phyloP scores from a whole-genome alignment of 2,888 invertebrate species.

The Eueremaeus valkanovi region DNA sequence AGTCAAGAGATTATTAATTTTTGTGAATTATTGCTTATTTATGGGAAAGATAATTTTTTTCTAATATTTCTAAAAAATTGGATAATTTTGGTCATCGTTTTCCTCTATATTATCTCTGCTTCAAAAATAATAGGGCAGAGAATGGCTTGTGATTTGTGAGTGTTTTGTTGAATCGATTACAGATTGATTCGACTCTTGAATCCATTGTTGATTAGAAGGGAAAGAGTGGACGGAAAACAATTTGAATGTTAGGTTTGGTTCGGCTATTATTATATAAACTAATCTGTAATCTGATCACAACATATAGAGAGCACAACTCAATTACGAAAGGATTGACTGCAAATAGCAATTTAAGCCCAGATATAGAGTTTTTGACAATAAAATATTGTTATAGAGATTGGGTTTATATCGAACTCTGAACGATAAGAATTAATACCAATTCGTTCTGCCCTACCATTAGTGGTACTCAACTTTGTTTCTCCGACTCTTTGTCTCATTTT shows the following conservation, averaged over 20 bases:
- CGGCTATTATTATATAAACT: conserved; percentile 10
- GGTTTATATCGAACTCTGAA: conserved; percentile 7
- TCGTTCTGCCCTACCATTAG: too few relatives aligned
- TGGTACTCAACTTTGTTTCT: conserved; percentile 16
- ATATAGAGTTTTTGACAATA: conserved; percentile 29
- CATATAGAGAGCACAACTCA: conserved; percentile 25
- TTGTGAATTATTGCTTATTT: not conserved
- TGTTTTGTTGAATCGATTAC: conserved; percentile 1
- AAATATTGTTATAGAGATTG: conserved; percentile 18
- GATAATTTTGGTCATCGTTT: too few relatives aligned
- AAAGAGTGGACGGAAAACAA: not conserved
- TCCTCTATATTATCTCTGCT: not conserved
- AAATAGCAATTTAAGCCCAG: conserved; percentile 34
- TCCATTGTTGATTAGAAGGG: conserved; percentile 2
- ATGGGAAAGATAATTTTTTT: too few relatives aligned
- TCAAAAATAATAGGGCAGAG: not conserved
- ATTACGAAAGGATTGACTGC: conserved; percentile 29
- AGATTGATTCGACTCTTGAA: not conserved
- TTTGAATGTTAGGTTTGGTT: conserved; percentile 5
- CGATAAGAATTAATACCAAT: conserved; percentile 24
- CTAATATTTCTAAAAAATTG: too few relatives aligned
- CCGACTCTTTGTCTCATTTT: not conserved
- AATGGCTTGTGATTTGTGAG: too few relatives aligned
- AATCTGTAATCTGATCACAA: conserved; percentile 33
- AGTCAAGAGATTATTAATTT: not conserved